Evolutionary conservation across 2,888 invertebrate species (phyloP), one percentile per base, ranked within the genome.

Genomic region (Therioaphis trifolii): DNA sequence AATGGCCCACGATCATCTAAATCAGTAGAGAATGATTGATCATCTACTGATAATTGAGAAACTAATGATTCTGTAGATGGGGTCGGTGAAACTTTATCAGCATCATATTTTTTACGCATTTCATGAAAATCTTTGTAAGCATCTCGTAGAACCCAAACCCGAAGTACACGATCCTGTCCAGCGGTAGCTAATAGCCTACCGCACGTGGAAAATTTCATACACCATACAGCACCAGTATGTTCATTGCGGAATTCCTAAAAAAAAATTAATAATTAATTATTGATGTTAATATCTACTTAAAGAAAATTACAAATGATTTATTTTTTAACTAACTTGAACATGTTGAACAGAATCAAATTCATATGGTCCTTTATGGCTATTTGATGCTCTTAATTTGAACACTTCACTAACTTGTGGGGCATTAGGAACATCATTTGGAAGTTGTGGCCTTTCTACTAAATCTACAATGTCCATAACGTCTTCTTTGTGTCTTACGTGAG

Each of bases 151-250:
- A 98, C 96, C 99, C 99, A 99, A 86, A 99, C 94, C 68, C 98
- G 91, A 84, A 99, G 90, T 85, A 97, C 93, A 86, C 94, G 93
- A 90, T 99, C 99, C 90, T 99, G 98, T 0, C 99, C 99, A 80
- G 98, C 99, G 0, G 98, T 98, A 40, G 99, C 99, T 87, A 99
- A 90, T 85, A 99, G 91, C 18, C 97, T 91, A 0, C 98, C 98
- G 90, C 98, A 99, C 84, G 94, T 94, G 84, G 97, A 98, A 89
- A 98, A 99, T 90, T 97, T 97, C 95, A 99, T 97, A 88, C 97
- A 97, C 99, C 99, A 99, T 86, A 99, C 96, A 1, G 99, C 97
- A 69, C 97, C 97, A 15, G 93, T 92, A 89, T 98, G 97, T 84
- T 94, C 79, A 74, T 79, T 69, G n/a, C 68, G 84, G 14, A 85